These are phyloP conservation scores for Gobiocypris rarus DNA, from an alignment of 2,113 vertebrate species.

Conservation along the genomic window DNA sequence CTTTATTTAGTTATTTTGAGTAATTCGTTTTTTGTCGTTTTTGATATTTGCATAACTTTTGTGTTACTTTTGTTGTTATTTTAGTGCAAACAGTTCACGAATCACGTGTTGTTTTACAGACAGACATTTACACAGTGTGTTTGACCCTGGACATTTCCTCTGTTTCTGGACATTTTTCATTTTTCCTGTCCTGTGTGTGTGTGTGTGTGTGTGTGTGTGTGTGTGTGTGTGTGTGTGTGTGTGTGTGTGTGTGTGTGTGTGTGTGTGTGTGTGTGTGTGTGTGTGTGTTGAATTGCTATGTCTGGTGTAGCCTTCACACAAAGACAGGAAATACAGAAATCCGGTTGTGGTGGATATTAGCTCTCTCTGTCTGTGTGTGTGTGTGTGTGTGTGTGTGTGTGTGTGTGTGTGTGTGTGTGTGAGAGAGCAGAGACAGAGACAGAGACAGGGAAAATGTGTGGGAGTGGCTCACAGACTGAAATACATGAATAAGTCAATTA, in stretches of 20 bases:
- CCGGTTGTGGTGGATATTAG: background rate
- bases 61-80: background rate
- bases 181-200: conserved; percentile 20
- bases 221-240: no score
- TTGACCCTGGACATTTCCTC: conserved; percentile 34
- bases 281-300: background rate
- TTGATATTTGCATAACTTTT: background rate
- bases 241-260: no score
- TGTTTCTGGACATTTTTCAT: conserved; percentile 38
- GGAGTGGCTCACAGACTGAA: conserved; percentile 61
- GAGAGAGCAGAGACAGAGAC: conserved; percentile 2
- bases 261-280: background rate
- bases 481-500: conserved; percentile 69
- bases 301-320: conserved; percentile 35
- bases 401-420: conserved; percentile 44
- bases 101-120: background rate
- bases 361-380: conserved; percentile 3
- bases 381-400: conserved; percentile 35
- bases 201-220: no score
- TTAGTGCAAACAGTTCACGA: background rate
- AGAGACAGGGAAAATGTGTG: conserved; percentile 70
- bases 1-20: background rate
- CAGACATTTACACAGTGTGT: background rate
- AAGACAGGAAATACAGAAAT: conserved; percentile 43
- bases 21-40: background rate